Evolutionary conservation across 2,888 invertebrate genomes (phyloP).

Genomic region (Mongoloraphidia duomilia): DNA sequence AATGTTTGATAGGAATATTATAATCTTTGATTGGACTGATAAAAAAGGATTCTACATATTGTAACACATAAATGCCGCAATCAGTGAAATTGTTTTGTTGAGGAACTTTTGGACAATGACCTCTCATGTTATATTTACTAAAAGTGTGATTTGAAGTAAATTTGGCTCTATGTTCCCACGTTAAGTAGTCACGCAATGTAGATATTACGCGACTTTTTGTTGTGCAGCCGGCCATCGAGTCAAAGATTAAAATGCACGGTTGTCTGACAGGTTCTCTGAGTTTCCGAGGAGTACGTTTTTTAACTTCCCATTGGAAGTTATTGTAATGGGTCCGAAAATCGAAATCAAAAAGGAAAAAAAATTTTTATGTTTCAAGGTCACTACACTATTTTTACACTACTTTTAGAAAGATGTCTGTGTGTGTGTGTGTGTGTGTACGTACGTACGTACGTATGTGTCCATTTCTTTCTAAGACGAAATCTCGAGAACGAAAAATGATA

Average conservation of each 20-base stretch:
- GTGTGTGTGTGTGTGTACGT: too few relatives aligned
- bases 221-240: slow-evolving; percentile 73
- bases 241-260: slow-evolving; percentile 89
- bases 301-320: too few relatives aligned
- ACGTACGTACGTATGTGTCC: too few relatives aligned
- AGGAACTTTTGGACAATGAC: slow-evolving; percentile 82
- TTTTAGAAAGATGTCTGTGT: too few relatives aligned
- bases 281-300: too few relatives aligned
- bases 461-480: too few relatives aligned
- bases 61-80: slow-evolving; percentile 88
- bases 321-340: too few relatives aligned
- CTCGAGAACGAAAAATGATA: too few relatives aligned
- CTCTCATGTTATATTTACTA: slow-evolving; percentile 72
- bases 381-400: too few relatives aligned
- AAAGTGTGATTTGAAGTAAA: slow-evolving; percentile 47
- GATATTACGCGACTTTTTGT: slow-evolving; percentile 73
- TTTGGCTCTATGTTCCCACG: slow-evolving; percentile 71
- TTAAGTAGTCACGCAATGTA: slow-evolving; percentile 80
- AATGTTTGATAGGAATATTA: slow-evolving; percentile 63
- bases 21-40: slow-evolving; percentile 75
- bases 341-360: too few relatives aligned
- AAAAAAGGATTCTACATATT: slow-evolving; percentile 89
- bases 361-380: too few relatives aligned
- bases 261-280: too few relatives aligned
- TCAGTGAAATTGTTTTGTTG: slow-evolving; percentile 96